Evolutionary conservation across 2,797 vertebrate genomes (phyloP).

Genomic region (Ibycter americanus): DNA sequence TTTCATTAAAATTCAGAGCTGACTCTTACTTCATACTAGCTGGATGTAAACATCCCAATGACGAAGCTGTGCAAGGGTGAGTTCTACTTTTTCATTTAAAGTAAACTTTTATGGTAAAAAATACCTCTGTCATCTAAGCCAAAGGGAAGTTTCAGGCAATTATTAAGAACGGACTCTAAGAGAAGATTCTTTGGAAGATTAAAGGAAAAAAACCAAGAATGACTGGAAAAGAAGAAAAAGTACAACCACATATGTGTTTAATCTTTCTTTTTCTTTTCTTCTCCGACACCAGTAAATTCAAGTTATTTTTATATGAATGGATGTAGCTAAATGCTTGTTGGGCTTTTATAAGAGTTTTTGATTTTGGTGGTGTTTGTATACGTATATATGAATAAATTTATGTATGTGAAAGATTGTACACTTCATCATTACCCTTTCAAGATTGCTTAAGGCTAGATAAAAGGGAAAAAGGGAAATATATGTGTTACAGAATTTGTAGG

Average conservation of each 20-base stretch:
- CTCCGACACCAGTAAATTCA: neutral
- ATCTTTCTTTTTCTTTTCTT: neutral
- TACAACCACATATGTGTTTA: neutral
- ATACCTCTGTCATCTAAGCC: neutral
- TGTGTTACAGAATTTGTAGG: neutral
- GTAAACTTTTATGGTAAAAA: neutral
- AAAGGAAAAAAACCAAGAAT: neutral
- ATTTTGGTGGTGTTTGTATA: neutral
- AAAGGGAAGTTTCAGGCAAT: neutral
- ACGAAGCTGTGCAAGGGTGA: neutral
- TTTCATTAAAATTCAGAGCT: neutral
- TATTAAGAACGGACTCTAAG: neutral
- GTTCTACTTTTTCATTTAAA: neutral
- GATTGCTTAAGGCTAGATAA: neutral
- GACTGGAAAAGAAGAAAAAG: neutral
- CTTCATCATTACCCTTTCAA: neutral
- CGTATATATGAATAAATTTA: neutral
- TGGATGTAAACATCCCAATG: neutral
- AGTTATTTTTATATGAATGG: neutral
- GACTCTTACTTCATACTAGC: neutral
- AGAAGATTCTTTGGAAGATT: neutral
- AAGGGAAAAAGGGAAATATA: neutral
- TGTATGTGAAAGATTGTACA: neutral
- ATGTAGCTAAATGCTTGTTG: neutral
- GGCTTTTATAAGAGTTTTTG: neutral